These are phyloP conservation scores for Scolopax bukidnonensis DNA, from an alignment of 2,797 vertebrate genomes.

Conservation along the genomic window DNA sequence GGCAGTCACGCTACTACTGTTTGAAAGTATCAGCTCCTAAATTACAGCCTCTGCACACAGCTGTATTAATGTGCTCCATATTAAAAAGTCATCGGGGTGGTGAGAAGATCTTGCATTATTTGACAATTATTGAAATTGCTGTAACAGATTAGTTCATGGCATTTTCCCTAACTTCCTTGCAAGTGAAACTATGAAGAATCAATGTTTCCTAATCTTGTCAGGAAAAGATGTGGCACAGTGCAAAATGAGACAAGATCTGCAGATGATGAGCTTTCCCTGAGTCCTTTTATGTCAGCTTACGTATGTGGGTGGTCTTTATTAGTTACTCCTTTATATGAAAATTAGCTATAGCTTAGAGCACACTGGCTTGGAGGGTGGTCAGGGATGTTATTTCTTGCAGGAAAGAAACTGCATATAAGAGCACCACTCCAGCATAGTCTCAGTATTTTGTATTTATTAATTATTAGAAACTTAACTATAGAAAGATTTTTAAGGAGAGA, in stretches of 20 bases:
- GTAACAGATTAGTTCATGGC: neutral
- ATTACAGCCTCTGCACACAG: neutral
- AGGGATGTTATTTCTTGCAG: neutral
- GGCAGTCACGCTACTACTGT: neutral
- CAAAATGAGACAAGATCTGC: neutral
- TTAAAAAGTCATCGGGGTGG: neutral
- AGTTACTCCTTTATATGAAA: neutral
- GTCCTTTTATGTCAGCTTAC: neutral
- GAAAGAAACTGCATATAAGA: neutral
- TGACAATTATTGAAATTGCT: neutral
- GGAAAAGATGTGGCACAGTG: neutral
- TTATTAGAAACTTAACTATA: neutral
- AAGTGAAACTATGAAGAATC: neutral
- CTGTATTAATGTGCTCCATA: neutral
- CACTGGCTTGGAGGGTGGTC: neutral
- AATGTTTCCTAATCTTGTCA: neutral
- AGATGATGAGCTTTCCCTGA: neutral
- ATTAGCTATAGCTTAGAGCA: neutral
- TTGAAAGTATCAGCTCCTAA: conserved; percentile 8
- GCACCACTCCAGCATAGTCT: neutral
- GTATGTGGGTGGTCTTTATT: neutral
- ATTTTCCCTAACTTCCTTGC: neutral
- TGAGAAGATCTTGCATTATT: neutral
- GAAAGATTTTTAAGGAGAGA: neutral
- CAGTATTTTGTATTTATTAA: neutral